Conservation (phyloP, 2,888 invertebrate genomes). For the Bombylius discolor region DNA sequence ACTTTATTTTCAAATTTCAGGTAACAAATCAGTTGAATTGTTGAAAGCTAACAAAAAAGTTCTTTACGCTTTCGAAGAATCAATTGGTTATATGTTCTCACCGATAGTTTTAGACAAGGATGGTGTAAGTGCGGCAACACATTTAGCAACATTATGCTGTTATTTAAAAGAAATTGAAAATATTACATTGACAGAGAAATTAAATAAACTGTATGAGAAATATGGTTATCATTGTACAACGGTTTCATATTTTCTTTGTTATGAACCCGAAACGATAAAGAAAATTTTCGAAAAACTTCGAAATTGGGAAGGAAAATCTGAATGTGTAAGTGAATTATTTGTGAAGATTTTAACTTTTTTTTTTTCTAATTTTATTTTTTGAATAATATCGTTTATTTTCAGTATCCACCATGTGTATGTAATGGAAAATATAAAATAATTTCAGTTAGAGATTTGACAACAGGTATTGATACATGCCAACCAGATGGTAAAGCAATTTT, state of each 20-base stretch:
- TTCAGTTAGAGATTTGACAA: conserved; percentile 75
- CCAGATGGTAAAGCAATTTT: conserved; percentile 55
- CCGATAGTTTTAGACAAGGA: conserved; percentile 86
- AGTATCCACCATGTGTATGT: conserved; percentile 60
- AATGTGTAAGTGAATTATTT: conserved; percentile 34
- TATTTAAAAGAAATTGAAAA: conserved; percentile 49
- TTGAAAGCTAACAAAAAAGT: conserved; percentile 58
- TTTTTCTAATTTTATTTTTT: not conserved
- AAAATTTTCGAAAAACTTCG: conserved; percentile 72
- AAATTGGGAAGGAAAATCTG: conserved; percentile 49
- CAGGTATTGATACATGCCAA: conserved; percentile 59
- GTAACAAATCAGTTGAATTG: conserved; percentile 64
- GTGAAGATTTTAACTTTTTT: not conserved
- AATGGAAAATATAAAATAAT: conserved; percentile 50
- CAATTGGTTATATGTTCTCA: conserved; percentile 97
- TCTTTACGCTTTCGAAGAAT: conserved; percentile 94
- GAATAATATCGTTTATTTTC: conserved; percentile 22
- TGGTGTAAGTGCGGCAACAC: conserved; percentile 80
- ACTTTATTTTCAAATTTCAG: conserved; percentile 26
- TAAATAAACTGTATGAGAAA: conserved; percentile 63
- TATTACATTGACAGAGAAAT: conserved; percentile 45
- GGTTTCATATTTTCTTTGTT: conserved; percentile 83
- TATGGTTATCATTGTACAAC: conserved; percentile 83
- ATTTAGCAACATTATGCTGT: conserved; percentile 60
- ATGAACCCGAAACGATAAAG: conserved; percentile 54